Conservation (phyloP, 2,113 vertebrate genomes). For the Oxyura jamaicensis region DNA sequence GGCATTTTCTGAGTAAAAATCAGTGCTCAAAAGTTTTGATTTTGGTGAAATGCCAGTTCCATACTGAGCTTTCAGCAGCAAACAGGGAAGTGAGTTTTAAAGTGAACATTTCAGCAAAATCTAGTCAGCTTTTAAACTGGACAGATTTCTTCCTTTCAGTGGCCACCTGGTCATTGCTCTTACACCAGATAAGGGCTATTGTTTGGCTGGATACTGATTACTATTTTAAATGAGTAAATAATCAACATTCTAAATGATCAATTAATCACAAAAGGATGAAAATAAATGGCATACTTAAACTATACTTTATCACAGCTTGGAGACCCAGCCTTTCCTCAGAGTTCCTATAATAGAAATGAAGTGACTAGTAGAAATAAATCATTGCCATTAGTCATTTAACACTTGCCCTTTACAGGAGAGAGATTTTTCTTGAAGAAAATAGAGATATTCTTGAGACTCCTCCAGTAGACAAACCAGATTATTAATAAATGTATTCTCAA, state of each 20-base stretch:
- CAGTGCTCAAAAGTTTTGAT: neutral
- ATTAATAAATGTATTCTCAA: neutral
- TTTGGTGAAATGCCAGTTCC: neutral
- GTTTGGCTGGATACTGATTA: slow-evolving; percentile 41
- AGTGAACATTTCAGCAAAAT: neutral
- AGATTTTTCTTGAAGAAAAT: slow-evolving; percentile 16
- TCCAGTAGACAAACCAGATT: neutral
- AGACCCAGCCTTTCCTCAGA: slow-evolving; percentile 32
- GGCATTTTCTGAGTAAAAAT: neutral
- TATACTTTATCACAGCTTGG: slow-evolving; percentile 30
- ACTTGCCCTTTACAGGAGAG: slow-evolving; percentile 33
- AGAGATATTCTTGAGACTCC: neutral
- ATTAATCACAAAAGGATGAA: slow-evolving; percentile 48
- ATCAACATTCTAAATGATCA: slow-evolving; percentile 20
- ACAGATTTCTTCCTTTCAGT: neutral
- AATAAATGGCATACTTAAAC: slow-evolving; percentile 44
- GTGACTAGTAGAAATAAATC: slow-evolving; percentile 28
- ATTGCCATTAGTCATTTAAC: slow-evolving; percentile 9
- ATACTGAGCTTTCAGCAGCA: neutral
- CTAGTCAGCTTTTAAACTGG: neutral
- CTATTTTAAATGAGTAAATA: slow-evolving; percentile 59
- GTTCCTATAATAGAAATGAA: slow-evolving; percentile 35
- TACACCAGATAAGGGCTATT: neutral
- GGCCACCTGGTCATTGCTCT: neutral
- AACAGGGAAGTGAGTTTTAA: neutral